Percentiles rank a stretch among this genome's conserved stretches.
These are phyloP conservation scores for Muntiacus muntjak DNA, from an alignment of 2,113 vertebrate genomes.

Conservation along the genomic window DNA sequence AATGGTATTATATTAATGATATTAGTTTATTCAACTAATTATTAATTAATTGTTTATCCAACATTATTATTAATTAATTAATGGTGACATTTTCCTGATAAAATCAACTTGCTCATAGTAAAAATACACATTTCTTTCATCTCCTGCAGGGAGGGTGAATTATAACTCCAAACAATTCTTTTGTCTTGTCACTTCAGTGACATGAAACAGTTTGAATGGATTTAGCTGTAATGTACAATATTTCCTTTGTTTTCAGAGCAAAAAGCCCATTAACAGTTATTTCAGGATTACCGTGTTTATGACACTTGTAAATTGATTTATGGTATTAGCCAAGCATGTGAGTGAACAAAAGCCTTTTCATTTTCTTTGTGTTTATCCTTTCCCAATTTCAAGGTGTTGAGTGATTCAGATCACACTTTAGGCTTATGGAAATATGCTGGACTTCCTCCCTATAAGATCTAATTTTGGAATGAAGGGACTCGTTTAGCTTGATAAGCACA, in stretches of 20 bases:
- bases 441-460: not conserved
- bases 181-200: conserved; percentile 57
- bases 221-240: not conserved
- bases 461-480: conserved; percentile 47
- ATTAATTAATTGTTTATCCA: not conserved
- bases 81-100: not conserved
- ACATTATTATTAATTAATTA: conserved; percentile 27
- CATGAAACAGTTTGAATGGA: not conserved
- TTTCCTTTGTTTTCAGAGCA: conserved; percentile 26
- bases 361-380: not conserved
- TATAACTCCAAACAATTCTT: conserved; percentile 18
- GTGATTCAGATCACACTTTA: not conserved
- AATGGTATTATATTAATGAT: not conserved
- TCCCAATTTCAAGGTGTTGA: not conserved
- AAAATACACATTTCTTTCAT: not conserved
- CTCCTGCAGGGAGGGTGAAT: not conserved
- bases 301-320: conserved; percentile 60
- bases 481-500: conserved; percentile 44
- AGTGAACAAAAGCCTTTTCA: not conserved
- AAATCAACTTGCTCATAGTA: not conserved
- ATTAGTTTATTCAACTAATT: not conserved
- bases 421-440: conserved; percentile 6
- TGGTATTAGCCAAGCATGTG: not conserved
- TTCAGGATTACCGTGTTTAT: conserved; percentile 42
- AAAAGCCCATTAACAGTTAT: conserved; percentile 44